Evolutionary conservation across 2,888 invertebrate genomes (phyloP), one percentile per base, ranked within the genome.

Genomic region (Drosophila lacicola): DNA sequence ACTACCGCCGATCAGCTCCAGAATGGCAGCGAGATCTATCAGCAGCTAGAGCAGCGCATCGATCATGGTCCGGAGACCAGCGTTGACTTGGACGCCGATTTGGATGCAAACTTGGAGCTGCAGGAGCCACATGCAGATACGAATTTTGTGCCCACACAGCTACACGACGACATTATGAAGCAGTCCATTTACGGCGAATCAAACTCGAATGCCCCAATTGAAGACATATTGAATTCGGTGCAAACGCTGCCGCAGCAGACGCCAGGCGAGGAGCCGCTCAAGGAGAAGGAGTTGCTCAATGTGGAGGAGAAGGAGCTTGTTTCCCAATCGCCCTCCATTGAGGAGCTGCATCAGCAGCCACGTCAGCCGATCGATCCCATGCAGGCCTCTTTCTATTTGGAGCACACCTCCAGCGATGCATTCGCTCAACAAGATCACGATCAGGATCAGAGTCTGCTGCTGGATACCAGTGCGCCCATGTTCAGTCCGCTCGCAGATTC

Each of bases 211-310:
- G 81, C 82, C 17, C 72, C 81, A 8, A 91, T 91, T 37, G 90
- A 90, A 53, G 90, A 92, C 57, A 76, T 92, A 19, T 75, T 92
- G 8, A 92, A 92, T 65, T 89, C 91, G 0, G 92, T 92, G 13
- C 92, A 92, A 64, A 76, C 82, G 3, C 66, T 92, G 37, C 92
- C 92, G 8, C 76, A 64, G 1, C 80, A 75, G 1, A 78, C 80
- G 33, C 9, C 57, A 5, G 57, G 72, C 29, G 78, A 77, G n/a
- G 91, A 90, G 39, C 46, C 60, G 6, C 62, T 70, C 2, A 71
- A 87, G 57, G 84, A 83, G 4, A 91, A 91, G 58, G 91, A 91
- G 63, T 63, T 87, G 21, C 66, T 91, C 2, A 73, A 91, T 53
- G 82, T 90, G 4, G 91, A 91, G 53, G 91, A 91, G 33, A 91